Conservation (phyloP, 2,113 vertebrate species). For the Henicopernis longicauda region DNA sequence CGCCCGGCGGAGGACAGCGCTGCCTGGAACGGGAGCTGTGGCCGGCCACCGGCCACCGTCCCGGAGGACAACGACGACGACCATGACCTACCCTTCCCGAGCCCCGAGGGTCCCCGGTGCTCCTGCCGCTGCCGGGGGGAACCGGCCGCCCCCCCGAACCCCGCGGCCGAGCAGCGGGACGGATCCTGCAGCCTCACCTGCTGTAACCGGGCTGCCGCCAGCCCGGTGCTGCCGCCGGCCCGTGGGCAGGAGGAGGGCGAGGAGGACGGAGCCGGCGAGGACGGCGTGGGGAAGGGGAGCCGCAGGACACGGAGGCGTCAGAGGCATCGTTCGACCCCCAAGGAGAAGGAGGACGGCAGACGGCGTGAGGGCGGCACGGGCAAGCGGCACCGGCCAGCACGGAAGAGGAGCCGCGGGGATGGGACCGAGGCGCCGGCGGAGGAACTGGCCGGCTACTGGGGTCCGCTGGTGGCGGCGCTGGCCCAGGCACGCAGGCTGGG, state of each 20-base stretch:
- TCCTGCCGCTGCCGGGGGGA: constrained; percentile 35
- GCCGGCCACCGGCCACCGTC: neutral
- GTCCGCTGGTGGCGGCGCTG: constrained; percentile 78
- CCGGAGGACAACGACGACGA: neutral
- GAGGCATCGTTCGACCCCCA: constrained; percentile 32
- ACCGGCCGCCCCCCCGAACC: neutral
- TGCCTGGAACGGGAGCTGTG: constrained; percentile 36
- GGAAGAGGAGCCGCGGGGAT: constrained; percentile 78
- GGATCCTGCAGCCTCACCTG: constrained; percentile 38
- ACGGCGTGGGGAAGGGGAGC: neutral
- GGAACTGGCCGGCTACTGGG: constrained; percentile 58
- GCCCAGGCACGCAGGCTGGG: constrained; percentile 53
- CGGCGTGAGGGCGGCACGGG: constrained; percentile 37
- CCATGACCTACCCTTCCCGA: neutral
- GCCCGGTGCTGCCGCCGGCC: neutral
- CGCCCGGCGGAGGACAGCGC: neutral
- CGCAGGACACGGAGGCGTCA: constrained; percentile 44
- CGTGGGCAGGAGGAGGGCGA: constrained; percentile 36
- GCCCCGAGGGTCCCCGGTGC: neutral
- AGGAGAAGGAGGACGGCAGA: neutral
- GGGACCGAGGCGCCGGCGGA: constrained; percentile 62
- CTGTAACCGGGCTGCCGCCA: neutral
- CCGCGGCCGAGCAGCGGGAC: neutral
- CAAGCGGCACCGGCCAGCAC: constrained; percentile 75
- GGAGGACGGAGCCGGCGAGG: neutral